phyloP scores from a whole-genome alignment of 2,113 vertebrate genomes.

The Ondatra zibethicus region DNA sequence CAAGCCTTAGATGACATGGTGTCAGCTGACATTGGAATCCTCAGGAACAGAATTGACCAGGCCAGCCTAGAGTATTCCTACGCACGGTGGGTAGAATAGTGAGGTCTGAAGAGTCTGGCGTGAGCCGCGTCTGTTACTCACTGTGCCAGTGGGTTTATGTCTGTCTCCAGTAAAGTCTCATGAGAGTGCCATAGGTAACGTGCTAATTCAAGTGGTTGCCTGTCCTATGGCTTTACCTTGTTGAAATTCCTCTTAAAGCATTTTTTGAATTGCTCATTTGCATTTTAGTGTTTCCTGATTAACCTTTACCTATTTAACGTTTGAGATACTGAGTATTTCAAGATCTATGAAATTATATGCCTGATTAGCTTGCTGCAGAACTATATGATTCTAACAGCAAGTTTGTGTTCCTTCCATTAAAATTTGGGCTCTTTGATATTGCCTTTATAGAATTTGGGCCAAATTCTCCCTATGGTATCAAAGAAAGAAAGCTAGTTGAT shows the following conservation, averaged over 20 bases:
- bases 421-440: slow-evolving; percentile 3
- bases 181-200: background rate
- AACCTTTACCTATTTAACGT: background rate
- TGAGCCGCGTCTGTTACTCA: background rate
- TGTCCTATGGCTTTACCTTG: background rate
- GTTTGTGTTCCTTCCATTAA: background rate
- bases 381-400: background rate
- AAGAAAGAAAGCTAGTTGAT: slow-evolving; percentile 33
- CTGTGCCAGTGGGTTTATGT: background rate
- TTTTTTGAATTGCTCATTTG: slow-evolving; percentile 13
- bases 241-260: background rate
- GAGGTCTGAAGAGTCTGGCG: background rate
- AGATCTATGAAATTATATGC: background rate
- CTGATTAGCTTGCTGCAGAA: background rate
- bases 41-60: slow-evolving; percentile 94
- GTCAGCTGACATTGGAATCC: slow-evolving; percentile 95
- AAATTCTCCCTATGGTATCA: slow-evolving; percentile 30
- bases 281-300: slow-evolving; percentile 29
- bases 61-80: slow-evolving; percentile 94
- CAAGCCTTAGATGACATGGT: slow-evolving; percentile 96
- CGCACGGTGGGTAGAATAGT: slow-evolving; percentile 89
- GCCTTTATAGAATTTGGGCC: slow-evolving; percentile 29
- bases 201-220: background rate
- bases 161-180: background rate
- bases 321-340: background rate